Evolutionary conservation across 1,140 invertebrate genomes (phyloP).

Genomic region (Drosophila mojavensis): DNA sequence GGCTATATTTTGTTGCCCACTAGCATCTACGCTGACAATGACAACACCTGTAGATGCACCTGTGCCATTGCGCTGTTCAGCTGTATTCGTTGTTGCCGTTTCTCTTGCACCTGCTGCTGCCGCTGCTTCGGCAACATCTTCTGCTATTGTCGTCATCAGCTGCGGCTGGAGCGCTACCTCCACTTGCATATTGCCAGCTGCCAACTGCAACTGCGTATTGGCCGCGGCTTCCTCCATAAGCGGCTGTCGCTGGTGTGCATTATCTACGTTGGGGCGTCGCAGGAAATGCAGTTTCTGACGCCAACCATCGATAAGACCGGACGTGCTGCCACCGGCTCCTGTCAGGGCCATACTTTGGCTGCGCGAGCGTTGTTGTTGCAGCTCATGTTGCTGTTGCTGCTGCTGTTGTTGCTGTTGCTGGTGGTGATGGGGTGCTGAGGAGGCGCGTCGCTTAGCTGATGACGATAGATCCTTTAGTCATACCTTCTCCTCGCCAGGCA

Average conservation of each 20-base stretch:
- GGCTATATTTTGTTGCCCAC: constrained; percentile 60
- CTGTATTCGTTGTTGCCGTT: constrained; percentile 17
- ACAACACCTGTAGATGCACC: constrained; percentile 41
- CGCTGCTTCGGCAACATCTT: constrained; percentile 52
- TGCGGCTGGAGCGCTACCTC: constrained; percentile 36
- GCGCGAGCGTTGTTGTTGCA: constrained; percentile 40
- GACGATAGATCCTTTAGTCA: constrained; percentile 83
- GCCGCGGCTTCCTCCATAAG: constrained; percentile 72
- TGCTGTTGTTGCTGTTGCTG: constrained; percentile 45
- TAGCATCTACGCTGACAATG: constrained; percentile 65
- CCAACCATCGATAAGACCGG: constrained; percentile 57
- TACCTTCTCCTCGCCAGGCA: constrained; percentile 84
- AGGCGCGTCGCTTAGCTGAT: constrained; percentile 73
- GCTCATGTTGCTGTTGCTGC: constrained; percentile 36
- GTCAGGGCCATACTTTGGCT: constrained; percentile 58
- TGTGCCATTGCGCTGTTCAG: constrained; percentile 20
- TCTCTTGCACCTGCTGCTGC: constrained; percentile 5
- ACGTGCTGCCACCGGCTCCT: constrained; percentile 27
- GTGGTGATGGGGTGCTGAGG: constrained; percentile 61
- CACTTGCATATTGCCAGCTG: constrained; percentile 8
- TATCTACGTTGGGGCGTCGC: constrained; percentile 70
- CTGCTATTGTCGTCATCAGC: constrained; percentile 69
- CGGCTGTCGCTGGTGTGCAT: constrained; percentile 73
- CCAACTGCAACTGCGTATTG: constrained; percentile 21
- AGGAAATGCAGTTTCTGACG: constrained; percentile 74